These are phyloP conservation scores for Eueides isabella DNA, from an alignment of 1,140 invertebrate genomes.

Conservation along the genomic window DNA sequence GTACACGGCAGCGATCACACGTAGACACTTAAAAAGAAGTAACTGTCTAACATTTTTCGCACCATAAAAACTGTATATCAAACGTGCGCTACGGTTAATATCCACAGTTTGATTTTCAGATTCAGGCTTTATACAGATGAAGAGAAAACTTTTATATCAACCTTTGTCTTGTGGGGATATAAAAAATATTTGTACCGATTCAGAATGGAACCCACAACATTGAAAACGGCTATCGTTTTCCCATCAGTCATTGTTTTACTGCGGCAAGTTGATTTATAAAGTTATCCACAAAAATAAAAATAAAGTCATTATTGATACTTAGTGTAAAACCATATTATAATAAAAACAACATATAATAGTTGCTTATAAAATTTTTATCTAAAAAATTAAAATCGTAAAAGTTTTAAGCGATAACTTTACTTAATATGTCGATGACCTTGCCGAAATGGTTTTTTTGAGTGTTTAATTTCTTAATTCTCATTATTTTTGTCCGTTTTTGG, in stretches of 20 bases:
- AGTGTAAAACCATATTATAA: constrained; percentile 18
- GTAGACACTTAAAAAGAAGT: constrained; percentile 36
- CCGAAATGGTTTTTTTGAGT: constrained; percentile 64
- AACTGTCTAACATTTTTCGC: constrained; percentile 47
- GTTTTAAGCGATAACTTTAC: constrained; percentile 50
- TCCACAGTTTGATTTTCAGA: background rate
- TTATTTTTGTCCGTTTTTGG: constrained; percentile 77
- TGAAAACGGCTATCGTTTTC: too few relatives aligned
- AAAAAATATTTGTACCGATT: too few relatives aligned
- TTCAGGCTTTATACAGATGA: too few relatives aligned
- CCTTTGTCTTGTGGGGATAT: background rate
- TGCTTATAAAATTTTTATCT: constrained; percentile 22
- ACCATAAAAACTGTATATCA: constrained; percentile 48
- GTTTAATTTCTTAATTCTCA: constrained; percentile 79
- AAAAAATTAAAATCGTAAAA: constrained; percentile 41
- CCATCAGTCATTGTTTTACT: too few relatives aligned
- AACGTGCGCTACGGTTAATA: constrained; percentile 42
- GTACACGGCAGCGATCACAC: constrained; percentile 34
- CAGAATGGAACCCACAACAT: too few relatives aligned
- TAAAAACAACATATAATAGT: constrained; percentile 33
- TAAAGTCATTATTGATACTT: constrained; percentile 6
- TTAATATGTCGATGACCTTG: constrained; percentile 61
- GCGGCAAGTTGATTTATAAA: too few relatives aligned
- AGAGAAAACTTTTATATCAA: too few relatives aligned
- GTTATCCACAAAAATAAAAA: background rate